Percentiles rank a stretch among this genome's conserved stretches.
These are phyloP conservation scores for Nephrotoma appendiculata DNA, from an alignment of 2,888 invertebrate species.

Conservation along the genomic window DNA sequence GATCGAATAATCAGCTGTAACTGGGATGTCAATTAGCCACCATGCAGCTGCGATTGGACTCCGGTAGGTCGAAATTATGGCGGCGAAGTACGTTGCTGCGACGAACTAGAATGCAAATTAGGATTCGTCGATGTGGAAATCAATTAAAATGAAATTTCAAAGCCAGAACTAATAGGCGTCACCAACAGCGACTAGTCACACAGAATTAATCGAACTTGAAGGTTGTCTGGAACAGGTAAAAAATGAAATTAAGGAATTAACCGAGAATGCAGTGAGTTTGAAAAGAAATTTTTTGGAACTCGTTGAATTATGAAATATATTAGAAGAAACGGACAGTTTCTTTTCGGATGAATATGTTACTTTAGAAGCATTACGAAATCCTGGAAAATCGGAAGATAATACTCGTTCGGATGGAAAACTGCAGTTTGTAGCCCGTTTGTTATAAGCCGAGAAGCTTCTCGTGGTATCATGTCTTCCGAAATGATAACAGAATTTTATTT, in stretches of 20 bases:
- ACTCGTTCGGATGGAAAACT: conserved; percentile 29
- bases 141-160: conserved; percentile 54
- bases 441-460: conserved; percentile 67
- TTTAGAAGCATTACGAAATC: conserved; percentile 17
- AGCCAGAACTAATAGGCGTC: conserved; percentile 47
- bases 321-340: conserved; percentile 68
- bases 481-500: too few relatives aligned
- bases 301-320: conserved; percentile 78
- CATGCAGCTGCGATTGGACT: too few relatives aligned
- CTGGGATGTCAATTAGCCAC: too few relatives aligned
- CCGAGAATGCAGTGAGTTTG: conserved; percentile 81
- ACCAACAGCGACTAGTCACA: conserved; percentile 58
- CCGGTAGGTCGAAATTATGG: conserved; percentile 78
- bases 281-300: conserved; percentile 85
- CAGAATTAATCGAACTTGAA: conserved; percentile 63
- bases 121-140: conserved; percentile 68
- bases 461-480: too few relatives aligned
- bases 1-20: too few relatives aligned
- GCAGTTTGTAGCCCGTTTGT: conserved; percentile 76
- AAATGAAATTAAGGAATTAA: conserved; percentile 84
- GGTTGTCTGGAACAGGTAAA: conserved; percentile 92
- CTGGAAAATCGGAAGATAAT: background rate
- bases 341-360: conserved; percentile 27
- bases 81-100: conserved; percentile 66
- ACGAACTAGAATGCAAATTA: conserved; percentile 70